Base-by-base conservation (phyloP, 2,113 vertebrate genomes). In the Ammodytes marinus region DNA sequence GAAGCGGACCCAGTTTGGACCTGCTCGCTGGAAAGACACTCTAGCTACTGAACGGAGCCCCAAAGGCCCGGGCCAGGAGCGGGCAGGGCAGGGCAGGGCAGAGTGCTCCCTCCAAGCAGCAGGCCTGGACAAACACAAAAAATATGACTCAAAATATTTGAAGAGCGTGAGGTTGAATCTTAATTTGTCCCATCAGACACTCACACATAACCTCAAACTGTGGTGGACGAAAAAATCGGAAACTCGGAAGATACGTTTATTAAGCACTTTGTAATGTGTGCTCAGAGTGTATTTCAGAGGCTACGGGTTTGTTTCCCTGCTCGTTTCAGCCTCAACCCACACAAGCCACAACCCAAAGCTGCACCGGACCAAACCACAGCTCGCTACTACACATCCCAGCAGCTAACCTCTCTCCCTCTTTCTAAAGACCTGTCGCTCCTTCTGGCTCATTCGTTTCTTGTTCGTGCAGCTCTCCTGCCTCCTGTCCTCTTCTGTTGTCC, bases 1-100 rank as follows among this genome's bases (percentile, higher is more conserved):
- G 91, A 94, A 73, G 71, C 69, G 80, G 83, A 92, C 79, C 74
- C 73, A 86, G 63, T 59, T 82, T 64, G 73, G 87, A 77, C 79
- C 82, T 74, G 74, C 73, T 27, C 73, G 80, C 74, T 92, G 89
- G 91, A 93, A 92, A 91, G 85, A 89, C 90, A 92, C 91, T 91
- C 83, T 69, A 27, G 88, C 88, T 91, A 91, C 90, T 93, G 88
- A 92, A 86, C 50, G 75, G 61, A 84, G 83, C 58, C 67, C 68
- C 64, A 72, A 60, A 71, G 74, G 78, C 60, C 69, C 27, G 53
- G 69, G 82, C 85, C 88, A 89, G 72, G 60, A 86, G 71, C 27
- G 39, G 39, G 67, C 67, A 83, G 75, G 60, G 61, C 82, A 67
- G 88, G 83, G 83, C 79, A 85, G 84, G 60, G 82, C 72, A 74